Base-by-base conservation (phyloP, 1,140 invertebrate genomes). In the Drosophila aff. region DNA sequence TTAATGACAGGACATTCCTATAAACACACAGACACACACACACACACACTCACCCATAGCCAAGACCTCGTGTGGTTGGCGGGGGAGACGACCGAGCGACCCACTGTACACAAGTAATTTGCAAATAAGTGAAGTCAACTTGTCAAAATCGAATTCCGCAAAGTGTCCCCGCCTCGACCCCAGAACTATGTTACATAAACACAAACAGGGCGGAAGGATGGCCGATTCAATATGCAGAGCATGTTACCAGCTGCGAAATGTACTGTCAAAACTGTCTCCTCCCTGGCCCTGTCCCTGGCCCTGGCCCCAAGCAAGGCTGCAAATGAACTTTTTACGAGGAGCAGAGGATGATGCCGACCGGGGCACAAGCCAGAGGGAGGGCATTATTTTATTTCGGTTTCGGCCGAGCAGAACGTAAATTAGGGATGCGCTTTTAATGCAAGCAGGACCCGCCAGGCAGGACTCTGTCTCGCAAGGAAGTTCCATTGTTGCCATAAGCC, bases 61-160 rank as follows among this genome's bases (percentile, higher is more conserved):
- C 36, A 60, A 33, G 62, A 52, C 46, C 44, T 65, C 18, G 36
- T 62, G 65, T 28, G 65, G 60, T 64, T 2, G 26, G 43, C 23
- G 46, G 23, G 44, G 58, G 52, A 18, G 59, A 60, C 41, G 80
- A 18, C 40, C 40, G 8, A 16, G 7, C 31, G n/a, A 11, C 21
- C 21, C 21, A 23, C 44, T 52, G 28, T 69, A 83, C 81, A 84
- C 72, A 66, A 83, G 76, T 80, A 84, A 84, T 83, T 83, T 84
- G 58, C 50, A 84, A 84, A 83, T 83, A 84, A 83, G 64, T 71
- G 69, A 55, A 84, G 76, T 83, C 81, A 76, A 84, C 71, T 76
- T 71, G 76, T 83, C 71, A 43, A 69, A 83, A 76, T 79, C 75
- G 75, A 82, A 74, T 62, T 59, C 43, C 50, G 57, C 72, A 76